phyloP scores from a whole-genome alignment of 1,140 invertebrate genomes.

The Drosophila quadrilineata region DNA sequence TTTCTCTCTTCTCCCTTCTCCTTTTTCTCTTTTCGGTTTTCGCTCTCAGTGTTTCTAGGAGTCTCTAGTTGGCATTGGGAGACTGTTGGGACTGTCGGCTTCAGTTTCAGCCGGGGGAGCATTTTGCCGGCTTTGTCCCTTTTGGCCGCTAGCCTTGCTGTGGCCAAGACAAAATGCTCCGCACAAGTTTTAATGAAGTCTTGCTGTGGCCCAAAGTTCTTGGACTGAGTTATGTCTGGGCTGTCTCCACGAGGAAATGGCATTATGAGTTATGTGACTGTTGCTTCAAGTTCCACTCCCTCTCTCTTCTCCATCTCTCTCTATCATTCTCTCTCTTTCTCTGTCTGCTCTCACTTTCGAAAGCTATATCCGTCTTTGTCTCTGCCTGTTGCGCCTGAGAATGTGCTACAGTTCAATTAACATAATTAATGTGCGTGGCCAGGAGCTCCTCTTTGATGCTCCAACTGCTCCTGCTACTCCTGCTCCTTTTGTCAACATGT shows the following conservation, averaged over 20 bases:
- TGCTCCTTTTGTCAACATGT: constrained; percentile 20
- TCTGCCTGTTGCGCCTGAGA: constrained; percentile 10
- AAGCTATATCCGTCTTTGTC: no score
- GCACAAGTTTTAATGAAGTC: constrained; percentile 64
- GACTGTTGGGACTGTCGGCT: background rate
- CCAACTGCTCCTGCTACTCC: background rate
- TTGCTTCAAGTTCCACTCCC: constrained; percentile 21
- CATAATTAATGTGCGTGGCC: constrained; percentile 64
- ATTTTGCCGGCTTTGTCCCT: constrained; percentile 23
- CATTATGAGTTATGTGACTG: constrained; percentile 73
- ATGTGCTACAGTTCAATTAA: constrained; percentile 68
- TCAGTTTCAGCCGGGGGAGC: no score
- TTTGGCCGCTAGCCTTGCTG: background rate
- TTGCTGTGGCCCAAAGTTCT: constrained; percentile 48
- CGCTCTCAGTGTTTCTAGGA: background rate
- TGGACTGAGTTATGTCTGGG: constrained; percentile 37
- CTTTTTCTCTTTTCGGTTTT: constrained; percentile 17
- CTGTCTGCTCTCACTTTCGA: background rate
- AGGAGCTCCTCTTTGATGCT: constrained; percentile 22
- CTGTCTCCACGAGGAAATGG: constrained; percentile 55
- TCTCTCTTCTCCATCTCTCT: constrained; percentile 14
- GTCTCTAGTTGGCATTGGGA: background rate
- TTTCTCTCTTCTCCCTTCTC: no score
- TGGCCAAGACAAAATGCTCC: constrained; percentile 25
- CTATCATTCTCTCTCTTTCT: constrained; percentile 34